phyloP scores from a whole-genome alignment of 92 coral and sea anemone species.

The Epizoanthus ramosus region DNA sequence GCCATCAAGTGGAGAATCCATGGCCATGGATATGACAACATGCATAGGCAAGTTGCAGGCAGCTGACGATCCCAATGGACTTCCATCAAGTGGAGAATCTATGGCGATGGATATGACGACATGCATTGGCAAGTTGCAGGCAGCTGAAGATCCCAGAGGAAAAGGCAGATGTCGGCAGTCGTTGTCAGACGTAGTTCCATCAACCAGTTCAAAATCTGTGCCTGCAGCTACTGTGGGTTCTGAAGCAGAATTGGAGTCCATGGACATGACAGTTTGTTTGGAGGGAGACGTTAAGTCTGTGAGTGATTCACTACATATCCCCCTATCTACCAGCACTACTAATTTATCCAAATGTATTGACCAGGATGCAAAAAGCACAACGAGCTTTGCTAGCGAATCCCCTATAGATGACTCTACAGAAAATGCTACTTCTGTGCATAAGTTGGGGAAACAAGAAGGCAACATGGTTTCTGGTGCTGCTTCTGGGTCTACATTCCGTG shows the following conservation, averaged over 20 bases:
- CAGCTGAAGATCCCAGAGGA: not conserved
- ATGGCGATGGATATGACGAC: constrained; percentile 16
- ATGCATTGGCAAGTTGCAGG: not conserved
- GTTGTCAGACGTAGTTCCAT: not conserved
- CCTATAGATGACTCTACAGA: too few relatives aligned
- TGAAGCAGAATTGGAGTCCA: not conserved
- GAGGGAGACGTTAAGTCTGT: not conserved
- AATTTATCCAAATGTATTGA: not conserved
- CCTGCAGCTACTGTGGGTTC: not conserved
- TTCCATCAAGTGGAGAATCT: not conserved
- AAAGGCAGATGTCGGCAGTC: not conserved
- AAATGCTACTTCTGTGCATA: too few relatives aligned
- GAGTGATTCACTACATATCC: not conserved
- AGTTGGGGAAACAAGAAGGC: not conserved
- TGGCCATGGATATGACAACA: not conserved
- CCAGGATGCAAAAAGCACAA: too few relatives aligned
- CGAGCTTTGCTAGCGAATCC: too few relatives aligned
- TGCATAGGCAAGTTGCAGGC: not conserved
- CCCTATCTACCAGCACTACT: not conserved
- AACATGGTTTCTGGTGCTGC: not conserved
- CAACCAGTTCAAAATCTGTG: not conserved
- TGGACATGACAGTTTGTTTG: too few relatives aligned
- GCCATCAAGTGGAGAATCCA: not conserved
- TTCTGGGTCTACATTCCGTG: not conserved
- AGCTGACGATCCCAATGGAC: not conserved